Evolutionary conservation across 2,113 vertebrate genomes (phyloP).

Genomic region (Lagopus leucura): DNA sequence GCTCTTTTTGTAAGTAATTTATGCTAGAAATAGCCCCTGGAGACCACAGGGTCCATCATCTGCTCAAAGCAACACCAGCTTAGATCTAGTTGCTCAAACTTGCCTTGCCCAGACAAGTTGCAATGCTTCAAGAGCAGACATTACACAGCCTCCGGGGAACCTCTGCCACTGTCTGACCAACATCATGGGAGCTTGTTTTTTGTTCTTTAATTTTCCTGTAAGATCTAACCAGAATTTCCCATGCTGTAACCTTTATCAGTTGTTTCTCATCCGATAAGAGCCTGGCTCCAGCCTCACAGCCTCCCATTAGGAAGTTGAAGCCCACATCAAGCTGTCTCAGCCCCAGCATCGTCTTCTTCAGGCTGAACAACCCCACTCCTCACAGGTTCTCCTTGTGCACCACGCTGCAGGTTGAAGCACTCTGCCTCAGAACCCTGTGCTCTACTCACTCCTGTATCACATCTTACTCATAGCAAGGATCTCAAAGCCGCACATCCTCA

Average conservation of each 20-base stretch:
- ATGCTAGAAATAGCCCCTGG: neutral
- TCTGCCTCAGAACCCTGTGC: neutral
- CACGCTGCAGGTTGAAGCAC: neutral
- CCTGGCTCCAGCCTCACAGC: neutral
- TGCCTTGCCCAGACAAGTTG: neutral
- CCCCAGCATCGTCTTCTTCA: neutral
- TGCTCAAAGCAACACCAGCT: neutral
- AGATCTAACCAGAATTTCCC: neutral
- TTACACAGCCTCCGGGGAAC: neutral
- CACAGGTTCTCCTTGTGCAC: neutral
- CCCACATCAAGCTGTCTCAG: neutral
- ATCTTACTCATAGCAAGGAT: neutral
- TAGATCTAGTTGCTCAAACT: fast-evolving
- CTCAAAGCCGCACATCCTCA: neutral
- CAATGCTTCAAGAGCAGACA: neutral
- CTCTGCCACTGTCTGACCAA: neutral
- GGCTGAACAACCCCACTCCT: neutral
- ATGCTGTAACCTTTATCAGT: neutral
- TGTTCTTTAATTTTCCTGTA: no score
- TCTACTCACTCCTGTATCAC: neutral
- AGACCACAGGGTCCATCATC: neutral
- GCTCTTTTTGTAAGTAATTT: neutral
- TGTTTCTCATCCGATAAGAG: neutral
- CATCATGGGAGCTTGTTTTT: neutral
- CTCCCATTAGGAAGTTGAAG: neutral